A percentile compares a stretch with the other conserved stretches of the same genome.
Conservation (phyloP, 2,113 vertebrate genomes). For the Macrotus californicus region DNA sequence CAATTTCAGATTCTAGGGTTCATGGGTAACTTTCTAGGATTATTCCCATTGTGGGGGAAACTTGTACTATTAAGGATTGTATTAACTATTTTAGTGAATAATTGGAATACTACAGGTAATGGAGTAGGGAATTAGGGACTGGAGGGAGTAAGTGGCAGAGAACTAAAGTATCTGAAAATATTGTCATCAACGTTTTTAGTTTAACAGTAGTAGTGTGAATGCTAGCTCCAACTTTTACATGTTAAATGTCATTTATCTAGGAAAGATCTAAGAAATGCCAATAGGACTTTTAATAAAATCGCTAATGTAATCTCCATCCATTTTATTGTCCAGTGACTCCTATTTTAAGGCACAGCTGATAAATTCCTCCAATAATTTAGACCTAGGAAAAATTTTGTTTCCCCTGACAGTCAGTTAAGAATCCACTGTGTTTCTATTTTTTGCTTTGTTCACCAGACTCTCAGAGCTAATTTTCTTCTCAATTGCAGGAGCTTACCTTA, state of each 20-base stretch:
- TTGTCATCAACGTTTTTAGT: neutral
- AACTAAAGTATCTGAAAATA: constrained; percentile 24
- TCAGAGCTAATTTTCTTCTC: constrained; percentile 38
- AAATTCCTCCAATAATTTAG: neutral
- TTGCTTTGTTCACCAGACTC: constrained; percentile 25
- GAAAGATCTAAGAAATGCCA: neutral
- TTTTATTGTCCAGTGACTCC: neutral
- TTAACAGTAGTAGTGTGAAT: neutral
- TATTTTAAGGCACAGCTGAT: neutral
- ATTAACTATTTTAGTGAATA: constrained; percentile 20
- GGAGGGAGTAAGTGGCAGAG: neutral
- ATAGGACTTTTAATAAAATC: constrained; percentile 19
- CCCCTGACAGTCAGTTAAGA: neutral
- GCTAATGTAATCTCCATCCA: neutral
- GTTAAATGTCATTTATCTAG: constrained; percentile 13
- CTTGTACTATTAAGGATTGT: neutral
- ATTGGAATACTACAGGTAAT: constrained; percentile 5
- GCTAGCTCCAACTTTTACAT: neutral
- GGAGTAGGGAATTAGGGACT: neutral
- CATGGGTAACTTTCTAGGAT: neutral
- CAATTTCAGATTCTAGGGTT: constrained; percentile 17
- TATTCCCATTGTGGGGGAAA: neutral
- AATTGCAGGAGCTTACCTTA: neutral
- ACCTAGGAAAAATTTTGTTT: constrained; percentile 11
- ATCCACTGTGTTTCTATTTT: neutral